Base-by-base conservation (phyloP, 2,797 vertebrate genomes). In the Dendrocincla fuliginosa region DNA sequence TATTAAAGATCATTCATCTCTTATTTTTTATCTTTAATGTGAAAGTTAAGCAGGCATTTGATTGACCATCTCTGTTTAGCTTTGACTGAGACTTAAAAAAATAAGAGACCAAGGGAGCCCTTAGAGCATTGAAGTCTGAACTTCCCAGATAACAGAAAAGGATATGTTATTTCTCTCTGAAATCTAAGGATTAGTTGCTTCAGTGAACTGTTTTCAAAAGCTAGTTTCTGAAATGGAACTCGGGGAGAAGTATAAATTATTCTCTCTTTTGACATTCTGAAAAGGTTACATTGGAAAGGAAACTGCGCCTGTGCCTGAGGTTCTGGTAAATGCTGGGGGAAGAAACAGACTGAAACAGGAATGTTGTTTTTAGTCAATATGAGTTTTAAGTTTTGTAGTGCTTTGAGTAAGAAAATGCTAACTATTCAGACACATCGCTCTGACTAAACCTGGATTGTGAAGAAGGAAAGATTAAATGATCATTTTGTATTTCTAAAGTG, bases 191-290 rank as follows among this genome's bases (percentile, higher is more conserved):
- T 55, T 89, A 63, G 55, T 91, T 91, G 57, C 76, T 96, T 85
- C 89, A 92, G 57, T 89, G 84, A 83, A 55, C 81, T 61, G 30
- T 90, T 96, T 94, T 90, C 60, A 89, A 80, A 91, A 83, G 42
- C 61, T 81, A 32, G 60, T 83, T 95, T 96, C 90, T 91, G 84
- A 92, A 84, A 76, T 60, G 41, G 84, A 84, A 53, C 56, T 95
- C 44, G 63, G 46, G 57, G 67, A 92, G 61, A 85, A 83, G 42
- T 61, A 52, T 67, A 65, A 94, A 81, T 89, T 93, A 75, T 83
- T 87, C 73, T 80, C 37, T 70, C 47, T 74, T 81, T 77, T 64
- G 87, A 81, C 91, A 84, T 94, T 94, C 57, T 92, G 61, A 52
- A 85, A 89, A 96, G 84, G 64, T 91, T 95, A 86, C 65, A 47